A percentile compares a stretch with the other conserved stretches of the same genome.
These are phyloP conservation scores for Megalurothrips usitatus DNA, from an alignment of 2,888 invertebrate species.

Conservation along the genomic window DNA sequence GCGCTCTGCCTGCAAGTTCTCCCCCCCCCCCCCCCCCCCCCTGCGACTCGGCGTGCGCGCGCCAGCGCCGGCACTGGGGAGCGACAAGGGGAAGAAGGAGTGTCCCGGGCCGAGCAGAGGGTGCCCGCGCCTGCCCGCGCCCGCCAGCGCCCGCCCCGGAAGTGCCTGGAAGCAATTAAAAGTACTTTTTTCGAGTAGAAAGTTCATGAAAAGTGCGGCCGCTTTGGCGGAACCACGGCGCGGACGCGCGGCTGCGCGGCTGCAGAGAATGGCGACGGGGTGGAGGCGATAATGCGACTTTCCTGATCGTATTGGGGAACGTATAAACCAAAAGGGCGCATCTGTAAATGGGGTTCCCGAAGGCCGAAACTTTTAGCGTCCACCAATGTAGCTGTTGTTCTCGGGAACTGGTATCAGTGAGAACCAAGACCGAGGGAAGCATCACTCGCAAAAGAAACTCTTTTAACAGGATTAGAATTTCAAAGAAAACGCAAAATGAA, in stretches of 20 bases:
- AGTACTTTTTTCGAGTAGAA: neutral
- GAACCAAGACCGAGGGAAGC: too few relatives aligned
- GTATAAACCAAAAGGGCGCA: neutral
- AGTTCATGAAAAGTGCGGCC: constrained; percentile 5
- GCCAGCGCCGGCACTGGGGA: neutral
- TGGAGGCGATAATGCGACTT: neutral
- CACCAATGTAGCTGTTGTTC: too few relatives aligned
- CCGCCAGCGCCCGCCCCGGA: neutral
- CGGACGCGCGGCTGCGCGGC: neutral
- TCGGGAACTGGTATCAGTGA: too few relatives aligned
- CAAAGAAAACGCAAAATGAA: too few relatives aligned
- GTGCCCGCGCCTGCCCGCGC: too few relatives aligned
- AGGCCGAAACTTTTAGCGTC: too few relatives aligned
- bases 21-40: neutral
- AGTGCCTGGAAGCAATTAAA: constrained; percentile 20
- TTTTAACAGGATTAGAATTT: too few relatives aligned
- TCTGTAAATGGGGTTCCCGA: neutral
- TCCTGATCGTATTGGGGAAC: neutral
- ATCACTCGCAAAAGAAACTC: too few relatives aligned
- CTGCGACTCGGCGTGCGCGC: neutral
- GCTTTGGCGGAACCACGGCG: too few relatives aligned
- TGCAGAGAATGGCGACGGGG: neutral
- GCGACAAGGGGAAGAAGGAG: neutral
- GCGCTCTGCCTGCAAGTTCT: neutral
- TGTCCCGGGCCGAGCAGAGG: neutral